These are phyloP conservation scores for Biston betularia DNA, from an alignment of 2,888 invertebrate species.

Conservation along the genomic window DNA sequence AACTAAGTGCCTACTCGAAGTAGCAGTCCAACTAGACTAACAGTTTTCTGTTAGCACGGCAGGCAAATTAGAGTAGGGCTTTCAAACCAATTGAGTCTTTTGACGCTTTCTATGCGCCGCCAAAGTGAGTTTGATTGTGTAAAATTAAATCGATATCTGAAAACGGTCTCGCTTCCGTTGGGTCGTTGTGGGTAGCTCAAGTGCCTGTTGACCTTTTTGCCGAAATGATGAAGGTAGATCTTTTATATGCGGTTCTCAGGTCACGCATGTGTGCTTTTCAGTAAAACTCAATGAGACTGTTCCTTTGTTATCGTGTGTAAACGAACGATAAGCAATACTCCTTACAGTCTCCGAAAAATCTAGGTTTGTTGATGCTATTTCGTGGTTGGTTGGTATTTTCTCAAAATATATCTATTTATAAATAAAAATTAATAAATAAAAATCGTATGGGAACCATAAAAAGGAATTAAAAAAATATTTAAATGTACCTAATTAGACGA, in stretches of 20 bases:
- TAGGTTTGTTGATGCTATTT: too few species aligned
- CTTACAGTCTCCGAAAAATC: background rate
- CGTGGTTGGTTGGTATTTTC: too few species aligned
- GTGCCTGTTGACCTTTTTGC: slow-evolving; percentile 46
- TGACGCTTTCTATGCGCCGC: slow-evolving; percentile 33
- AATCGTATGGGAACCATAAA: too few species aligned
- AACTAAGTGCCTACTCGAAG: background rate
- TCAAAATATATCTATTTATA: too few species aligned
- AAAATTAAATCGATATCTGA: slow-evolving; percentile 46
- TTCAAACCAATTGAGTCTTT: slow-evolving; percentile 32
- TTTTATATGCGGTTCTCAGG: slow-evolving; percentile 22
- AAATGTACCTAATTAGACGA: too few species aligned
- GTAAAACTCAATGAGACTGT: slow-evolving; percentile 13
- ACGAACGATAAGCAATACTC: slow-evolving; percentile 1
- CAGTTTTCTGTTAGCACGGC: slow-evolving; percentile 9
- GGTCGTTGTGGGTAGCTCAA: slow-evolving; percentile 37
- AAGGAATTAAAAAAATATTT: too few species aligned
- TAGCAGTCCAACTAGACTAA: background rate
- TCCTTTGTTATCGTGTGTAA: slow-evolving; percentile 20
- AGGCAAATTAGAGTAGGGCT: slow-evolving; percentile 28
- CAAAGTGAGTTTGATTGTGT: slow-evolving; percentile 40
- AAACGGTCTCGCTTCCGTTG: slow-evolving; percentile 41
- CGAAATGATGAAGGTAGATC: slow-evolving; percentile 32
- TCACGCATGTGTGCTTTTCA: slow-evolving; percentile 19
- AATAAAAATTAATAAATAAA: too few species aligned